Evolutionary conservation across 2,888 invertebrate species (phyloP).

Genomic region (Cephonodes hylas): DNA sequence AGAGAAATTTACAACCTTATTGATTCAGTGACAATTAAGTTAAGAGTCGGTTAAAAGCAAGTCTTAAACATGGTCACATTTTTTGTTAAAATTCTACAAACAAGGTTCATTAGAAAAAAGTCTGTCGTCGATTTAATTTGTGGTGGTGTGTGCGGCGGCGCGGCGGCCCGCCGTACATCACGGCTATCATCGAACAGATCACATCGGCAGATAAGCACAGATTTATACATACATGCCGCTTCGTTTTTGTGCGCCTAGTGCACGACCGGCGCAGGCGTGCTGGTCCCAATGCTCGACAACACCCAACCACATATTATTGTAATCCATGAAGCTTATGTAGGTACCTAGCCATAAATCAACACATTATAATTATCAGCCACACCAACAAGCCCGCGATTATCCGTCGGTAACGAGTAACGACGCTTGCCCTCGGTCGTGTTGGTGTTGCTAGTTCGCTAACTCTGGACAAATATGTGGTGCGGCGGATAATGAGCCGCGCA

Average conservation of each 20-base stretch:
- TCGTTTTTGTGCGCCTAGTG: background rate
- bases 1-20: too few relatives aligned
- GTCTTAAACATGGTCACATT: background rate
- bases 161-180: constrained; percentile 4
- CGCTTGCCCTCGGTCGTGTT: too few relatives aligned
- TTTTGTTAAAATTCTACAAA: background rate
- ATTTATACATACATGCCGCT: background rate
- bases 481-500: constrained; percentile 3
- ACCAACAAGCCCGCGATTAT: too few relatives aligned
- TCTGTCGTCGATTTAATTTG: background rate
- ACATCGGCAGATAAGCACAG: background rate
- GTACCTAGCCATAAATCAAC: too few relatives aligned
- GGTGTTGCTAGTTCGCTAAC: background rate
- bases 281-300: background rate
- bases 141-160: background rate
- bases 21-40: background rate
- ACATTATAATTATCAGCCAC: too few relatives aligned
- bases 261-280: background rate
- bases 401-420: too few relatives aligned
- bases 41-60: background rate
- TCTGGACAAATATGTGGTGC: background rate
- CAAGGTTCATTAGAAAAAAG: constrained; percentile 1
- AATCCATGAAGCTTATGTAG: too few relatives aligned
- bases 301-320: background rate
- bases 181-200: constrained; percentile 10